These are phyloP conservation scores for Tholera decimalis DNA, from an alignment of 2,888 invertebrate species.

Conservation along the genomic window DNA sequence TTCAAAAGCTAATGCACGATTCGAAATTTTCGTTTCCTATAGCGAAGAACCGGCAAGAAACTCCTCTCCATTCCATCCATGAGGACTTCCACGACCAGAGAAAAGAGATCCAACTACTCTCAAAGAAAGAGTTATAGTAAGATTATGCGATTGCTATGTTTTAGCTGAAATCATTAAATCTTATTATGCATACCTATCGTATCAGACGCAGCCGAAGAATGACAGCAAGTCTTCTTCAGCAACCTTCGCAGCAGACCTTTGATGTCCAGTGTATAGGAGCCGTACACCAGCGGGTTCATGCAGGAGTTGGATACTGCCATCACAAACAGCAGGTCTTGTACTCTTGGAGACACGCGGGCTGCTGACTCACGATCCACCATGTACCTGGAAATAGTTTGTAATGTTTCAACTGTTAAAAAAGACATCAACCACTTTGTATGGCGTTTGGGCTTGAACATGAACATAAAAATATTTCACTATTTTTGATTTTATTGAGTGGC, in stretches of 20 bases:
- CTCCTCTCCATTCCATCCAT: too few relatives aligned
- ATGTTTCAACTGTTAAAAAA: background rate
- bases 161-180: background rate
- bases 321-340: slow-evolving; percentile 94
- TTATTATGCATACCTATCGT: slow-evolving; percentile 69
- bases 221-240: slow-evolving; percentile 77
- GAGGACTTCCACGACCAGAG: too few relatives aligned
- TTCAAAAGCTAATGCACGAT: too few relatives aligned
- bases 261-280: slow-evolving; percentile 92
- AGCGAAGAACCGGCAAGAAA: too few relatives aligned
- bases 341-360: slow-evolving; percentile 91
- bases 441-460: too few relatives aligned
- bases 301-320: slow-evolving; percentile 96
- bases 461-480: too few relatives aligned
- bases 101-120: too few relatives aligned
- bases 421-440: too few relatives aligned
- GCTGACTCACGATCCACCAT: slow-evolving; percentile 94
- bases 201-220: slow-evolving; percentile 76
- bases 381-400: slow-evolving; percentile 88
- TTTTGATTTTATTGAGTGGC: too few relatives aligned
- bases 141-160: background rate
- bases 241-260: slow-evolving; percentile 72
- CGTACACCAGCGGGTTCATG: slow-evolving; percentile 96
- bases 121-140: too few relatives aligned
- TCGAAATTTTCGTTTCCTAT: too few relatives aligned